Conservation (phyloP, 1,140 invertebrate genomes). For the Trypoxylus dichotomus region DNA sequence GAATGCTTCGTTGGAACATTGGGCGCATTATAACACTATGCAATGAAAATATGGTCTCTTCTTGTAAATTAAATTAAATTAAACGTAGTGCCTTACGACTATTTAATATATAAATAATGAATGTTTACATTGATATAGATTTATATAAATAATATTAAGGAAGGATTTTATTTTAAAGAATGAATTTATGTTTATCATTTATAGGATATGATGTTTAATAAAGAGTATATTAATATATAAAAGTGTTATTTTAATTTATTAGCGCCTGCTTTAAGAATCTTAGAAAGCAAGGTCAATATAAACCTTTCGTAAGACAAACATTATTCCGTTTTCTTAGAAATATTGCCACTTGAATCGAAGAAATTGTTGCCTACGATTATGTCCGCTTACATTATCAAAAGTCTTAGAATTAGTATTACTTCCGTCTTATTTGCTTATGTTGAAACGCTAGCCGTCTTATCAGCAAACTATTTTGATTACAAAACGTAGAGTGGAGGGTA, state of each 20-base stretch:
- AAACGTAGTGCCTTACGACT: not conserved
- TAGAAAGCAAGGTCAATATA: not conserved
- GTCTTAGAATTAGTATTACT: too few species aligned
- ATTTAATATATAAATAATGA: not conserved
- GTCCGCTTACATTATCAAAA: too few species aligned
- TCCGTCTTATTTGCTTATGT: too few species aligned
- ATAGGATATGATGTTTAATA: constrained; percentile 7
- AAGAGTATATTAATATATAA: constrained; percentile 25
- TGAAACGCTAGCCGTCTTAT: too few species aligned
- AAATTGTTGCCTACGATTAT: too few species aligned
- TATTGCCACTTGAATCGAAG: too few species aligned
- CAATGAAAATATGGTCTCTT: not conserved
- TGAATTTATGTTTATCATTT: constrained; percentile 13
- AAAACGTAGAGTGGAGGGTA: too few species aligned
- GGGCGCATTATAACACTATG: constrained; percentile 19
- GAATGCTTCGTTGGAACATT: constrained; percentile 5
- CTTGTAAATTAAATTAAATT: constrained; percentile 8
- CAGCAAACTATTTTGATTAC: too few species aligned
- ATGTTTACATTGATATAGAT: constrained; percentile 14
- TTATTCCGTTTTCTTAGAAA: too few species aligned
- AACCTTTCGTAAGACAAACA: not conserved
- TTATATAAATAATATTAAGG: constrained; percentile 7
- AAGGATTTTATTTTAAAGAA: constrained; percentile 6
- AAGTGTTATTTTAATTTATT: not conserved
- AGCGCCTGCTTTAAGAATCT: not conserved